A percentile compares a stretch with the other conserved stretches of the same genome.
Evolutionary conservation across 2,888 invertebrate genomes (phyloP).

Genomic region (Drosophila tanythrix): DNA sequence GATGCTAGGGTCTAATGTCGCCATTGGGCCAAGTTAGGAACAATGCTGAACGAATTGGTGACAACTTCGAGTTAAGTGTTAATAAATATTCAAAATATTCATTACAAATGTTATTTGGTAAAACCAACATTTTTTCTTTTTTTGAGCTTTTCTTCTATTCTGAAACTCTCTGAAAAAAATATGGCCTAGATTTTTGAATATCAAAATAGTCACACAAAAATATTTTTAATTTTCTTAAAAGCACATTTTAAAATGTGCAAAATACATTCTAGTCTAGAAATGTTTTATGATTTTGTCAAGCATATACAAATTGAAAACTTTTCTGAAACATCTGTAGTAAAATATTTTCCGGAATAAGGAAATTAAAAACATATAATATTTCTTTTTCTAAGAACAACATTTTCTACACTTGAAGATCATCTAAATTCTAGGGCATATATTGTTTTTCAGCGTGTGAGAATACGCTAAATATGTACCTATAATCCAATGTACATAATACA

Average conservation of each 20-base stretch:
- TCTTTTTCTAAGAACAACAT: neutral
- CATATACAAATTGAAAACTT: neutral
- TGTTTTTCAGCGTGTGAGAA: neutral
- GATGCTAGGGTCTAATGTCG: constrained; percentile 60
- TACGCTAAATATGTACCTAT: neutral
- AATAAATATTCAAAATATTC: neutral
- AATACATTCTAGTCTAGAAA: neutral
- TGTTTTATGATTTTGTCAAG: neutral
- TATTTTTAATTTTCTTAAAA: neutral
- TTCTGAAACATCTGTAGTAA: neutral
- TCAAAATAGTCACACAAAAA: neutral
- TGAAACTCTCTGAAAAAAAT: neutral
- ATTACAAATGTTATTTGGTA: constrained; percentile 31
- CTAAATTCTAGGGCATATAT: neutral
- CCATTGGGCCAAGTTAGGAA: neutral
- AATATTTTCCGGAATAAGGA: neutral
- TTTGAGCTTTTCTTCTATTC: neutral
- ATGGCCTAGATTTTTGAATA: neutral
- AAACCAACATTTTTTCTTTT: constrained; percentile 41
- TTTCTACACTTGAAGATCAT: neutral
- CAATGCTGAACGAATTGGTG: neutral
- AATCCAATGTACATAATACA: constrained; percentile 14
- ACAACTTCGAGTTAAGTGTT: constrained; percentile 10
- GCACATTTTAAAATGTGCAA: neutral
- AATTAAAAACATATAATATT: neutral